Conservation (phyloP, 2,888 invertebrate species). For the Odontomyia ornata region DNA sequence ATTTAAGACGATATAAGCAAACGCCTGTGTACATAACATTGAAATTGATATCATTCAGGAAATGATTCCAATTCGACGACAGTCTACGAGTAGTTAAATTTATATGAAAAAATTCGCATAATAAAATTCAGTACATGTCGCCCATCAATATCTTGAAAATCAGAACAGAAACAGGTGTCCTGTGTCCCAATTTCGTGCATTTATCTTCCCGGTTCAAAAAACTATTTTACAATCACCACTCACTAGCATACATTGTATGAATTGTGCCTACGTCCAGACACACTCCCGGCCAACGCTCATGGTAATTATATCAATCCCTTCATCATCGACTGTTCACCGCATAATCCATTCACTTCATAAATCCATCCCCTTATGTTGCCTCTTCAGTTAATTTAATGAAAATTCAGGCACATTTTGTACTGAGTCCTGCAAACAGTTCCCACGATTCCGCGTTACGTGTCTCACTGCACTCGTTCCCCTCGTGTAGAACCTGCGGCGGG, state of each 20-base stretch:
- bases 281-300: conserved; percentile 30
- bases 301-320: conserved; percentile 33
- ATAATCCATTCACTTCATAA: conserved; percentile 36
- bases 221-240: conserved; percentile 7
- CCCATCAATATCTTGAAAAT: background rate
- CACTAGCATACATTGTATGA: background rate
- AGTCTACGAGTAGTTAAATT: too few relatives aligned
- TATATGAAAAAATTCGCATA: too few relatives aligned
- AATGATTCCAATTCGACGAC: too few relatives aligned
- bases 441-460: background rate
- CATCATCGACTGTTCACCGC: background rate
- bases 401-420: conserved; percentile 20
- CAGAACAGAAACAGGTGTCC: conserved; percentile 1
- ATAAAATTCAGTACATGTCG: too few relatives aligned
- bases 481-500: background rate
- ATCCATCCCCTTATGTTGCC: conserved; percentile 30
- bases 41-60: too few relatives aligned
- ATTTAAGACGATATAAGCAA: too few relatives aligned
- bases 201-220: background rate
- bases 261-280: background rate
- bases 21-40: too few relatives aligned
- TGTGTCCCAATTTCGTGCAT: background rate
- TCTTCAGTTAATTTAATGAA: conserved; percentile 29
- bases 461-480: background rate
- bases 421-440: conserved; percentile 19